Conservation (phyloP, 2,113 vertebrate genomes). For the Periophthalmodon schlosseri region DNA sequence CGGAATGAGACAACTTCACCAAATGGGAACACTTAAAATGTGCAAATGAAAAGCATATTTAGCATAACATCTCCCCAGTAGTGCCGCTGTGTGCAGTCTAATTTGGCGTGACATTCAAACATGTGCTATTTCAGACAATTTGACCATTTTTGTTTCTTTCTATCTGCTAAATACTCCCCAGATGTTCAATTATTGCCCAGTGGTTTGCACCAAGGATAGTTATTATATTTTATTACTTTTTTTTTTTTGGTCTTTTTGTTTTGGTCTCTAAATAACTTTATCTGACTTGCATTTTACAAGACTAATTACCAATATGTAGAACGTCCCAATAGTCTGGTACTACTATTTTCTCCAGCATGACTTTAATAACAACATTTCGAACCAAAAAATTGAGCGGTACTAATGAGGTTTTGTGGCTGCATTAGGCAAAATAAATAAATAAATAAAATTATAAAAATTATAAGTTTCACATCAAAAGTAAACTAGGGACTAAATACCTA, state of each 20-base stretch:
- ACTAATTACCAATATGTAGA: constrained; percentile 11
- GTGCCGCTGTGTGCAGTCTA: constrained; percentile 30
- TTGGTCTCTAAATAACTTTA: constrained; percentile 15
- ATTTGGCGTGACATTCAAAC: constrained; percentile 57
- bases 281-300: constrained; percentile 4
- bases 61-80: background rate
- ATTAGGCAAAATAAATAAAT: background rate
- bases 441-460: background rate
- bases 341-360: constrained; percentile 15
- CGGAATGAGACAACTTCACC: background rate
- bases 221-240: background rate
- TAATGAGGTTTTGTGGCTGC: constrained; percentile 40
- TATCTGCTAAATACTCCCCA: constrained; percentile 21
- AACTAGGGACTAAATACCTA: background rate
- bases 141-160: constrained; percentile 17
- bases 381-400: constrained; percentile 10
- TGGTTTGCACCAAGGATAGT: background rate
- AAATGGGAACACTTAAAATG: background rate
- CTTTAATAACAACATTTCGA: constrained; percentile 22
- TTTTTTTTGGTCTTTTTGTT: background rate
- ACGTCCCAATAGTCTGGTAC: constrained; percentile 21
- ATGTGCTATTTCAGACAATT: constrained; percentile 32
- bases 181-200: constrained; percentile 12
- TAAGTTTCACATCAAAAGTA: background rate
- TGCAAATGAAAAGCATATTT: background rate